Evolutionary conservation across 2,797 vertebrate species (phyloP), one percentile per base, ranked within the genome.

Genomic region (Tadarida brasiliensis): DNA sequence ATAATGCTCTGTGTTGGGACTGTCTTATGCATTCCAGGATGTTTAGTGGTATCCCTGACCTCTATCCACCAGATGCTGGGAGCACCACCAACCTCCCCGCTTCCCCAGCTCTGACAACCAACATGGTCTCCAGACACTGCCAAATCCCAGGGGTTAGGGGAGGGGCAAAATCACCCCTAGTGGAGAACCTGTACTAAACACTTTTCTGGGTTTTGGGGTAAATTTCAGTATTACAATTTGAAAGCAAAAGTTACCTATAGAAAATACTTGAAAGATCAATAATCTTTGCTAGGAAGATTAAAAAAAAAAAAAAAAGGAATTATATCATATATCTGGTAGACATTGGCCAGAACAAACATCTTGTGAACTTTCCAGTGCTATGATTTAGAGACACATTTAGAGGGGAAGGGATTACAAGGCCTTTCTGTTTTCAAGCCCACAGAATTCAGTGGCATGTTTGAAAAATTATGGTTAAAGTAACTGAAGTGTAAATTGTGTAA

Each of bases 401-500:
- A 93, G n/a, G 47, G 95, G n/a, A 9, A 65, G 65, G 30, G 67
- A 47, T 61, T 39, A 70, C 6, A 83, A 87, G 54, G 26, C 5
- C 47, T 84, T 85, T 94, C 44, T 92, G 56, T 56, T 85, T 90
- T 87, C 44, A 87, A 83, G 65, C 22, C 12, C 24, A 70, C 24
- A 73, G 26, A 80, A 92, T 93, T 90, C 70, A 96, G 51, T 56
- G 59, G 35, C 56, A 59, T 87, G 44, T 70, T 90, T 80, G 26
- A 19, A 94, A 96, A 96, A 94, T 80, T 82, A 88, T 68, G 49
- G 59, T 87, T 83, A 85, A 96, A 74, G 61, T 93, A 77, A 95
- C 33, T 61, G 33, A 94, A 94, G 90, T 95, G 44, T 87, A 96
- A 96, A 90, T 86, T 94, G 44, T 80, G 20, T 97, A 91, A 83